Percentiles rank a stretch among this genome's conserved stretches.
Evolutionary conservation across 2,113 vertebrate species (phyloP).

Genomic region (Sigmodon hispidus): DNA sequence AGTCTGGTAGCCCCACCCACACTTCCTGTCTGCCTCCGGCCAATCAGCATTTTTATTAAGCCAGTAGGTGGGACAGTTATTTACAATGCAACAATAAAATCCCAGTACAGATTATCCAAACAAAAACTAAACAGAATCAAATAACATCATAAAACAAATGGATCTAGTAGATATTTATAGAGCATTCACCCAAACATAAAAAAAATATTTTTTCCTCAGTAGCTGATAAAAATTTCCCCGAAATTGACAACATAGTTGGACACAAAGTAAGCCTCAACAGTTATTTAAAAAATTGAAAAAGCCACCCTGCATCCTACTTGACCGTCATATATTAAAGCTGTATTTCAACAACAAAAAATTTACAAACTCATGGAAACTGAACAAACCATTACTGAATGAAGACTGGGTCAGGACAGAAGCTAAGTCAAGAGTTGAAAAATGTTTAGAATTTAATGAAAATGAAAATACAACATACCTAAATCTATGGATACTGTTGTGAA

Average conservation of each 20-base stretch:
- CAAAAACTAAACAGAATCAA: background rate
- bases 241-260: background rate
- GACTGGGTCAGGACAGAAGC: background rate
- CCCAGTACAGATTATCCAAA: background rate
- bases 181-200: background rate
- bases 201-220: background rate
- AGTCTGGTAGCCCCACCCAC: too few relatives aligned
- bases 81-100: too few relatives aligned
- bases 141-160: background rate
- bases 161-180: background rate
- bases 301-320: background rate
- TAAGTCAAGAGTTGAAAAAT: background rate
- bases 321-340: background rate
- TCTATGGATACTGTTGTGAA: background rate
- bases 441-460: background rate
- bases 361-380: background rate
- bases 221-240: background rate
- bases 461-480: background rate
- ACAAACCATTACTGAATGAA: background rate
- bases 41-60: too few relatives aligned
- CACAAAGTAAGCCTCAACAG: background rate
- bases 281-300: background rate
- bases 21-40: too few relatives aligned
- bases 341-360: background rate
- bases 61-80: too few relatives aligned